Evolutionary conservation across 2,113 vertebrate species (phyloP), one percentile per base, ranked within the genome.

Genomic region (Rallus limicola): DNA sequence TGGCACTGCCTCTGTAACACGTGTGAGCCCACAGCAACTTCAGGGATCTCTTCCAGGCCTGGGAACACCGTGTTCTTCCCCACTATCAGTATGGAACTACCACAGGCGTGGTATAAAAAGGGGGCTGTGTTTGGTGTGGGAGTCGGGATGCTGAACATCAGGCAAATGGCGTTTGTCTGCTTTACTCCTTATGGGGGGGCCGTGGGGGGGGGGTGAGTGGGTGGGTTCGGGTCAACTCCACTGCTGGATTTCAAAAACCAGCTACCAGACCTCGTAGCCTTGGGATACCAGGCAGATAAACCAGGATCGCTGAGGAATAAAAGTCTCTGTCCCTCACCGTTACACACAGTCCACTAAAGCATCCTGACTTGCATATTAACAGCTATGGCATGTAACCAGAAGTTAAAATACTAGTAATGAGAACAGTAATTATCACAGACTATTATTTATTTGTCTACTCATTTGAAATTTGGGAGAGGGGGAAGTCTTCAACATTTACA

Each of bases 371-470:
- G 77, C 86, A 50, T n/a, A 68, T 62, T 85, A 60, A 70, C 0
- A 0, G 12, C 16, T 36, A 44, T 2, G 33, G 50, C 19, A 1
- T n/a, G 46, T 55, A 88, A 86, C 65, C 85, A 53, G 26, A 34
- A 90, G 76, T 40, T 52, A 72, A 93, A 94, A 42, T 89, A 87
- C 78, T 44, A 74, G 77, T 53, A 46, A 63, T 36, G 85, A 88
- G 93, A 86, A 89, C 2, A 4, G 40, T 62, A 69, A 87, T 91
- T 95, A 90, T 44, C 67, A 23, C 0, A 29, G 87, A 80, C 42
- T 36, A 46, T 94, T 74, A 92, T 94, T 95, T 93, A 93, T 89
- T 92, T 95, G 86, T 94, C 93, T 91, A 94, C 92, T 97, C 36
- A 29, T 68, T 88, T 1, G 0, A 56, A 88, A 93, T 63, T 83